Evolutionary conservation across 2,113 vertebrate species (phyloP).

Genomic region (Dolichotis patagonum): DNA sequence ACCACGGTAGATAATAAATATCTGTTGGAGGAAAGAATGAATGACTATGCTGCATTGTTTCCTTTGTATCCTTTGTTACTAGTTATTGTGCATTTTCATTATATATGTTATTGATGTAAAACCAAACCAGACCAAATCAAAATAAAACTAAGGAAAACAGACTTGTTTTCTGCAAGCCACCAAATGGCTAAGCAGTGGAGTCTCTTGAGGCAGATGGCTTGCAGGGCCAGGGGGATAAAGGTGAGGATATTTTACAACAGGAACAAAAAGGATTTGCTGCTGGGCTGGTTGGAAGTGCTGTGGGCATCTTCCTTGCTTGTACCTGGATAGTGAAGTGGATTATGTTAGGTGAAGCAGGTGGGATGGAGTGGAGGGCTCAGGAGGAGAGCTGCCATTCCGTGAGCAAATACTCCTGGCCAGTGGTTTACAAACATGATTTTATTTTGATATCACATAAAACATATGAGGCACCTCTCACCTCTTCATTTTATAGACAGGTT

Average conservation of each 20-base stretch:
- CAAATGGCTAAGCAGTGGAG: not conserved
- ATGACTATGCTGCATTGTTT: not conserved
- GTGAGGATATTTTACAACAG: not conserved
- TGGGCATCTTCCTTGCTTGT: not conserved
- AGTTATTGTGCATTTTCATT: not conserved
- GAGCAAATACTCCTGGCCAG: not conserved
- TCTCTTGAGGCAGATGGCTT: not conserved
- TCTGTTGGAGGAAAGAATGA: not conserved
- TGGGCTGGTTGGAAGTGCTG: not conserved
- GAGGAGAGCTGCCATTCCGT: not conserved
- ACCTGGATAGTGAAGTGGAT: not conserved
- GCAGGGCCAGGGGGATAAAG: not conserved
- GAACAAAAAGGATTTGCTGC: accelerated
- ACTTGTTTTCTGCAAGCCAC: not conserved
- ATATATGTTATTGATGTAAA: not conserved
- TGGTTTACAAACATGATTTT: not conserved
- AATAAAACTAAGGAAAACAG: not conserved
- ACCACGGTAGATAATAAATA: not conserved
- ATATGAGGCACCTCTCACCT: not conserved
- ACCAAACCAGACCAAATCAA: not conserved
- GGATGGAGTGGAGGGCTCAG: not conserved
- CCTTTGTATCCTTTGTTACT: not conserved
- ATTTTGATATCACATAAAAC: not conserved
- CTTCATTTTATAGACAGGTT: not conserved
- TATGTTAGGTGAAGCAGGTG: not conserved